Evolutionary conservation across 2,113 vertebrate genomes (phyloP).

Genomic region (Xenus cinereus): DNA sequence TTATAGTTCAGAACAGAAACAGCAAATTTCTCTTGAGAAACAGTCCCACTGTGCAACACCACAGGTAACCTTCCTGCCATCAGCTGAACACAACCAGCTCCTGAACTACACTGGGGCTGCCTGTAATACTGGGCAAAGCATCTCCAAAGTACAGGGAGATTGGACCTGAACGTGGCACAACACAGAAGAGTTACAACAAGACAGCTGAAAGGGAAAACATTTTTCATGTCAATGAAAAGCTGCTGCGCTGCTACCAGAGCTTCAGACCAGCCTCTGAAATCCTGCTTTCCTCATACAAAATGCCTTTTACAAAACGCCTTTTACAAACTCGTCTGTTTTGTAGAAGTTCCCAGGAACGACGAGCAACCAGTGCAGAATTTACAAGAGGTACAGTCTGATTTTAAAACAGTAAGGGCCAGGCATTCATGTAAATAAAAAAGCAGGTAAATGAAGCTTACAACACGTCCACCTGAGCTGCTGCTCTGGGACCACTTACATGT

Average conservation of each 20-base stretch:
- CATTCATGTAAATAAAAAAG: not conserved
- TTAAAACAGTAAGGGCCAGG: not conserved
- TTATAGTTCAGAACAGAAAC: not conserved
- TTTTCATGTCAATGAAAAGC: not conserved
- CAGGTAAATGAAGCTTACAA: not conserved
- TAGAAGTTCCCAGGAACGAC: not conserved
- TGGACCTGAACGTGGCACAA: not conserved
- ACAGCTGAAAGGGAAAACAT: not conserved
- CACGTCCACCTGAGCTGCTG: not conserved
- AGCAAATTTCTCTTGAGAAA: not conserved
- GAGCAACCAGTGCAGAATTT: not conserved
- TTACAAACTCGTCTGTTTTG: not conserved
- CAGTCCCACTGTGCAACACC: not conserved
- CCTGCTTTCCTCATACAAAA: not conserved
- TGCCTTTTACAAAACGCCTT: not conserved
- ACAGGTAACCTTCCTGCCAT: not conserved
- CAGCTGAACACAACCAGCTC: not conserved
- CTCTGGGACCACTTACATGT: not conserved
- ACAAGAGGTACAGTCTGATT: not conserved
- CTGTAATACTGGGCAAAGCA: not conserved
- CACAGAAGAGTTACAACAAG: not conserved
- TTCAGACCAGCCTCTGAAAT: not conserved
- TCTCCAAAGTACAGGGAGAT: not conserved
- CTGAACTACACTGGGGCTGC: not conserved
- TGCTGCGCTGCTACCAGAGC: not conserved